Evolutionary conservation across 2,888 invertebrate genomes (phyloP).

Genomic region (Aproaerema taeniolella): DNA sequence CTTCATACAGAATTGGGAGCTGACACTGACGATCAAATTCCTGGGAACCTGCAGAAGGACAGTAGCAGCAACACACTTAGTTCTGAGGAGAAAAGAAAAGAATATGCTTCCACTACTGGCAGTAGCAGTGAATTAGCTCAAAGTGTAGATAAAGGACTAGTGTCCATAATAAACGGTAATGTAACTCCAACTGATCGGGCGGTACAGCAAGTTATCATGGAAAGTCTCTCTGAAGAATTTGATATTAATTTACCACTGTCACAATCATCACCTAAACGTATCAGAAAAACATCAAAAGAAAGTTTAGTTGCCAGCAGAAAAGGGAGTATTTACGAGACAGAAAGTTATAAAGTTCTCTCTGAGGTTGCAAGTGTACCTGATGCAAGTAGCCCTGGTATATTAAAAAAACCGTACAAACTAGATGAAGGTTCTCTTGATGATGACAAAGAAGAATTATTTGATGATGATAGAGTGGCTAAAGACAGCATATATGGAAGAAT

Average conservation of each 20-base stretch:
- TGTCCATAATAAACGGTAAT: slow-evolving; percentile 44
- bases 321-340: slow-evolving; percentile 71
- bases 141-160: slow-evolving; percentile 44
- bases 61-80: slow-evolving; percentile 34
- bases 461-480: slow-evolving; percentile 42
- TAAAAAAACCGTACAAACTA: slow-evolving; percentile 47
- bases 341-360: slow-evolving; percentile 73
- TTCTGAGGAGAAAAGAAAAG: slow-evolving; percentile 44
- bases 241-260: slow-evolving; percentile 43
- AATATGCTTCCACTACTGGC: slow-evolving; percentile 45
- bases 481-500: slow-evolving; percentile 57
- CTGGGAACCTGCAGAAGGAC: slow-evolving; percentile 33
- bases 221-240: slow-evolving; percentile 42
- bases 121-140: slow-evolving; percentile 45
- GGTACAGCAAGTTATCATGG: slow-evolving; percentile 53
- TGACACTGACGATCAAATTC: slow-evolving; percentile 33
- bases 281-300: slow-evolving; percentile 50
- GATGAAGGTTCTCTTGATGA: slow-evolving; percentile 48
- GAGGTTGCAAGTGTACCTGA: slow-evolving; percentile 53
- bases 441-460: slow-evolving; percentile 35
- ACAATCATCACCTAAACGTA: slow-evolving; percentile 44
- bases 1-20: slow-evolving; percentile 35
- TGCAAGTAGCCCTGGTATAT: slow-evolving; percentile 44
- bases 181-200: slow-evolving; percentile 40
- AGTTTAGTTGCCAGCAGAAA: slow-evolving; percentile 56